Evolutionary conservation across 2,113 vertebrate genomes (phyloP).

Genomic region (Mesoclemmys tuberculata): DNA sequence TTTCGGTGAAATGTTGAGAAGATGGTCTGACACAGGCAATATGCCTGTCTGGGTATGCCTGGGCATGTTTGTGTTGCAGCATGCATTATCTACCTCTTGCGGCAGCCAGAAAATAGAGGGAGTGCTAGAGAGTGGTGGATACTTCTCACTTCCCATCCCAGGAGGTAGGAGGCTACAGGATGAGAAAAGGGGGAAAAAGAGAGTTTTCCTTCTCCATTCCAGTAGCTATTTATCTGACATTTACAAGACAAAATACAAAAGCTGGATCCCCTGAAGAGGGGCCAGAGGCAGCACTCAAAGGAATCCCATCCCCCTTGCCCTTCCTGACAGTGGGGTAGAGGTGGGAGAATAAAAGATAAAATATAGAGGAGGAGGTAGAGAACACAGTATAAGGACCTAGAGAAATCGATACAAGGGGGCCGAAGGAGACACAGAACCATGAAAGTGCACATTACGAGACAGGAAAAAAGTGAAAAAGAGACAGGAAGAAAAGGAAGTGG

Average conservation of each 20-base stretch:
- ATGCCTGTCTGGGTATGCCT: neutral
- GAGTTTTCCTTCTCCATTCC: neutral
- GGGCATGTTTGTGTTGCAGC: neutral
- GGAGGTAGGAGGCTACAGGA: neutral
- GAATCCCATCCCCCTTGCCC: neutral
- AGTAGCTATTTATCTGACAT: neutral
- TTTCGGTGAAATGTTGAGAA: neutral
- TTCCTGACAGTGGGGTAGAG: neutral
- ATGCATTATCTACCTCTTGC: neutral
- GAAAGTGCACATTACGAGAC: fast-evolving
- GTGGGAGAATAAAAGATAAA: neutral
- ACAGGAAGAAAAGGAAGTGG: neutral
- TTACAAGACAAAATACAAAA: neutral
- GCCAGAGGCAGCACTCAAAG: neutral
- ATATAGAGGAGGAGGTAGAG: neutral
- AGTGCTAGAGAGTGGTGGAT: neutral
- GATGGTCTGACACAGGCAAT: neutral
- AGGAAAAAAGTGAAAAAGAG: neutral
- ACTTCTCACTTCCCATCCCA: neutral
- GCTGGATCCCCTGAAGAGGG: neutral
- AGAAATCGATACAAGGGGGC: fast-evolving
- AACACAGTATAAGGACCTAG: neutral
- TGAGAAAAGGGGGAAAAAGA: neutral
- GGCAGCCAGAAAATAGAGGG: neutral
- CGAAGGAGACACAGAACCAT: neutral